Evolutionary conservation across 2,113 vertebrate species (phyloP).

Genomic region (Ailurus styani): DNA sequence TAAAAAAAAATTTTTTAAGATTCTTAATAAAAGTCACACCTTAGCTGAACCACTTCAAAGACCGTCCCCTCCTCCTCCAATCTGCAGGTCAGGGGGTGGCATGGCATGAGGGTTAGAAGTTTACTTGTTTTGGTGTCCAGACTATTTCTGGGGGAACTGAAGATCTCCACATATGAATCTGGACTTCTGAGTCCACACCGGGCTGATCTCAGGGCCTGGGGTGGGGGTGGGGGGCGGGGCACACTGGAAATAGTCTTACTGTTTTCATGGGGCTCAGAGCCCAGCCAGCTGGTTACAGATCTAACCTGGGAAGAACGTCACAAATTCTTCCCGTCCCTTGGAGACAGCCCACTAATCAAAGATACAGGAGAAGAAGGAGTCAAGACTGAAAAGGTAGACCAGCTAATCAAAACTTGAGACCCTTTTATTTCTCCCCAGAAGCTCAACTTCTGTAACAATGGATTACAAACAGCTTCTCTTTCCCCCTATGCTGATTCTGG

Average conservation of each 20-base stretch:
- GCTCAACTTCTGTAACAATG: conserved; percentile 7
- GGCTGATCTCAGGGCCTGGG: too few relatives aligned
- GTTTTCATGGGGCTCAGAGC: not conserved
- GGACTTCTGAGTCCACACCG: not conserved
- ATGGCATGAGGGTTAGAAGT: fast-evolving
- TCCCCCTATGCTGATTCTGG: conserved; percentile 51
- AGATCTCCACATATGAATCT: not conserved
- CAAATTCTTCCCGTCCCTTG: not conserved
- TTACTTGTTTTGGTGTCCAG: not conserved
- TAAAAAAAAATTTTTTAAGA: not conserved
- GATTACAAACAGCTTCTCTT: conserved; percentile 45
- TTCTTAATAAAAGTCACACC: not conserved
- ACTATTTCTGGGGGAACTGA: not conserved
- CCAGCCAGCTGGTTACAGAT: not conserved
- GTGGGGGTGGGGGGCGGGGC: fast-evolving
- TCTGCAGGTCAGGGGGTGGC: fast-evolving
- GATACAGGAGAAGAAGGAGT: not conserved
- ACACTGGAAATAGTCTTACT: not conserved
- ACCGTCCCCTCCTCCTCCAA: not conserved
- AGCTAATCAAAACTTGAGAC: not conserved
- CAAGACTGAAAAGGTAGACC: not conserved
- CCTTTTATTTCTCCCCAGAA: conserved; percentile 37
- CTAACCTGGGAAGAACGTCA: not conserved
- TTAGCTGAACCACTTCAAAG: not conserved
- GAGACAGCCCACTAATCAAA: not conserved